Percentiles rank a stretch among this genome's conserved stretches.
phyloP scores from a whole-genome alignment of 2,888 invertebrate genomes.

The Embidobia sp. region DNA sequence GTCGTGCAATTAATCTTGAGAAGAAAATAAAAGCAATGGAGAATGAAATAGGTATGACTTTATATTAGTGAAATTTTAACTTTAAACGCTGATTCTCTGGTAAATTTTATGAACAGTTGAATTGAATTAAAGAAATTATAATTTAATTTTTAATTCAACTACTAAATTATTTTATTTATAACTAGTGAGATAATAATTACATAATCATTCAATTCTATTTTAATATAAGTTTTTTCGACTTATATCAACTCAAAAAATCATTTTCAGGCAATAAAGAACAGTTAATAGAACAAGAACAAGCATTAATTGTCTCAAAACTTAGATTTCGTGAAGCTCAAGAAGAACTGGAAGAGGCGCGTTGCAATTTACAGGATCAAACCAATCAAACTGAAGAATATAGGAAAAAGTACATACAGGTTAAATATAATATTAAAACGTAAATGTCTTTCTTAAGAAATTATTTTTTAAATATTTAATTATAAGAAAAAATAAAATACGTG shows the following conservation, averaged over 20 bases:
- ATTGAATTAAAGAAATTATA: too few relatives aligned
- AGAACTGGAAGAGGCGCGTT: slow-evolving; percentile 84
- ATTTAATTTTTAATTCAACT: too few relatives aligned
- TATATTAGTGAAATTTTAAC: background rate
- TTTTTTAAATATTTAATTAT: background rate
- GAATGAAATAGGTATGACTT: slow-evolving; percentile 77
- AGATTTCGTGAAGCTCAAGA: slow-evolving; percentile 84
- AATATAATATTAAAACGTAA: too few relatives aligned
- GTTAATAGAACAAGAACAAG: slow-evolving; percentile 85
- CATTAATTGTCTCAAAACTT: slow-evolving; percentile 83
- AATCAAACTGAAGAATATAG: slow-evolving; percentile 87
- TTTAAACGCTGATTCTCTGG: too few relatives aligned
- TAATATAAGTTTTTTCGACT: too few relatives aligned
- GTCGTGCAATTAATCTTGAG: slow-evolving; percentile 84
- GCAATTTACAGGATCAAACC: slow-evolving; percentile 86
- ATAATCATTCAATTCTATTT: too few relatives aligned
- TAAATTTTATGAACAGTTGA: too few relatives aligned
- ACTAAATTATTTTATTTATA: background rate
- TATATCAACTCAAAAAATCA: background rate
- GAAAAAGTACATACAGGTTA: slow-evolving; percentile 83
- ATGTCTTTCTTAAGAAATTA: background rate
- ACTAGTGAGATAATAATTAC: background rate
- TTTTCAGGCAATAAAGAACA: slow-evolving; percentile 85
- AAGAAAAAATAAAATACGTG: too few relatives aligned
- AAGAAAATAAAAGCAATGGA: slow-evolving; percentile 82